Evolutionary conservation across 2,797 vertebrate species (phyloP).

Genomic region (Limosa lapponica): DNA sequence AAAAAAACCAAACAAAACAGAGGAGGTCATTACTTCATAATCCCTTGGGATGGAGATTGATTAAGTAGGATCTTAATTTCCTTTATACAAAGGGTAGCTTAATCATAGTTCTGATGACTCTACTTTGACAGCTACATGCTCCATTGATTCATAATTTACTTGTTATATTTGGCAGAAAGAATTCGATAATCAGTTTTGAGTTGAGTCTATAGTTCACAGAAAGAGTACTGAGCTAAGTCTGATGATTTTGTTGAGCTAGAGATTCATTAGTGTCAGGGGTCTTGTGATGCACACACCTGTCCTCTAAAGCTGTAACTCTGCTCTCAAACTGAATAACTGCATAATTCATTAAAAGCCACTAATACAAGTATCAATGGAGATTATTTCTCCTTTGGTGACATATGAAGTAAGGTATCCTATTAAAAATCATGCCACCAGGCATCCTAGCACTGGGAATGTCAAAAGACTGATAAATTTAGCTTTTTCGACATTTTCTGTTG

Average conservation of each 20-base stretch:
- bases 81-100: neutral
- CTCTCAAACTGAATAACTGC: neutral
- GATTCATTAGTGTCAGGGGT: neutral
- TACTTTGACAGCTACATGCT: neutral
- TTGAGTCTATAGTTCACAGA: neutral
- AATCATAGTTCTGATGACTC: neutral
- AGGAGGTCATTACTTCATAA: neutral
- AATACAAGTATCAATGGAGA: rapidly evolving
- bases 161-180: neutral
- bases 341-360: neutral
- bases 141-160: neutral
- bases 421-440: neutral
- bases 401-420: neutral
- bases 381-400: neutral
- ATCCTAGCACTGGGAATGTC: neutral
- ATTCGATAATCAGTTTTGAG: neutral
- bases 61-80: neutral
- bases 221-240: neutral
- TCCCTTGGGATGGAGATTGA: neutral
- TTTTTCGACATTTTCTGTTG: neutral
- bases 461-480: neutral
- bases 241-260: neutral
- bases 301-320: neutral
- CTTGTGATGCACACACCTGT: neutral
- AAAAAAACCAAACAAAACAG: neutral